Evolutionary conservation across 92 coral and sea anemone species (phyloP), one percentile per base, ranked within the genome.

Genomic region (Epizoanthus fatuus): DNA sequence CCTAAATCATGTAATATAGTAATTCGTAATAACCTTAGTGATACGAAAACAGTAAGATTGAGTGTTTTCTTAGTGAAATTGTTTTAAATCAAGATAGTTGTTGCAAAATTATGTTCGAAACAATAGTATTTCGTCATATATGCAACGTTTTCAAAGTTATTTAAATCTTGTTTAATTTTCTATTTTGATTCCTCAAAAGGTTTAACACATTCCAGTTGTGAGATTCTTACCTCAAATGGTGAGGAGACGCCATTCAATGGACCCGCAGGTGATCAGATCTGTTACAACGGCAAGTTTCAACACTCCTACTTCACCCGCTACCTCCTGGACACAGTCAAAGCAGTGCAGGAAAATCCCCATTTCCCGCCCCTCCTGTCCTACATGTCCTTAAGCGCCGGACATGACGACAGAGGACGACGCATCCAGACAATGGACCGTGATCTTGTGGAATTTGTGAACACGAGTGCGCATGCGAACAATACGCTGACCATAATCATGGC

Each of bases 151-250:
- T 42, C 47, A 42, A 42, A 6, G 68, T 63, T 63, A 22, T 63
- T 17, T 19, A 17, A 58, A 1, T 58, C 6, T 58, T 3, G 17
- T 29, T 29, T 29, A 29, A 29, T 16, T 59, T 14, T 5, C 8
- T 59, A 16, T n/a, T 59, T 59, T 3, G 2, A 14, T n/a, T n/a
- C 13, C 20, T 22, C 0, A 59, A 42, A 4, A 95, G 98, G 98
- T 15, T 38, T 95, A 5, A 95, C 98, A 16, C 96, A 95, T 76
- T 91, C 98, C 35, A 89, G 96, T 72, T 95, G 98, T 59, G 93
- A 93, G 72, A 70, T 95, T 1, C 86, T 95, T 9, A 16, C 22
- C 16, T 79, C 83, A 4, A 66, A 86, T 74, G 85, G 77, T 1
- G 32, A 86, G 15, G 57, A 77, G 13, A 62, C 77, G 14, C 98